These are phyloP conservation scores for Astyanax mexicanus DNA, from an alignment of 2,797 vertebrate species.

Conservation along the genomic window DNA sequence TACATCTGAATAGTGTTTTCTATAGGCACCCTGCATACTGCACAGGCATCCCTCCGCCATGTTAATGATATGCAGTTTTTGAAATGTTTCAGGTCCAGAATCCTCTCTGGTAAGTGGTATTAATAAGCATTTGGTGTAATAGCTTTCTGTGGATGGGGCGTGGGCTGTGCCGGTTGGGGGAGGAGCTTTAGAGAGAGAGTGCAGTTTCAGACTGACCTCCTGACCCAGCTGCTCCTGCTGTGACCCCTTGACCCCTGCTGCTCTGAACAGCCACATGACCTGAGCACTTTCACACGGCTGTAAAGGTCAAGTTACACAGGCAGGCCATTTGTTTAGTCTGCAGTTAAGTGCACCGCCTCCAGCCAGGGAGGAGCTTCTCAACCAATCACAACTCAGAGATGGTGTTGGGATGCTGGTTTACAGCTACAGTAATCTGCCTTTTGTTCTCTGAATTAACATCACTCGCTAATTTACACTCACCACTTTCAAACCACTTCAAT, in stretches of 20 bases:
- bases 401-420: background rate
- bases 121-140: too few relatives aligned
- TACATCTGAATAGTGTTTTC: too few relatives aligned
- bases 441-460: background rate
- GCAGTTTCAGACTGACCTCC: slow-evolving; percentile 20
- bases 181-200: slow-evolving; percentile 8
- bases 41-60: too few relatives aligned
- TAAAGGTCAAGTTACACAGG: slow-evolving; percentile 43
- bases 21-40: too few relatives aligned
- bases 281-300: slow-evolving; percentile 12
- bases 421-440: background rate
- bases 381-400: background rate
- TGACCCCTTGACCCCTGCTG: slow-evolving; percentile 28
- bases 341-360: background rate
- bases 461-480: too few relatives aligned
- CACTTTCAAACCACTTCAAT: too few relatives aligned
- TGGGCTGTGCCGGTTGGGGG: too few relatives aligned
- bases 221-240: slow-evolving; percentile 32
- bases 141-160: background rate
- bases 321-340: slow-evolving; percentile 45
- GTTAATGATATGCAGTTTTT: too few relatives aligned
- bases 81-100: too few relatives aligned
- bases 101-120: too few relatives aligned
- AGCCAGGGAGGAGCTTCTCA: background rate
- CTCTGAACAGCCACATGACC: slow-evolving; percentile 23